Percentiles rank a stretch among this genome's conserved stretches.
phyloP scores from a whole-genome alignment of 2,113 vertebrate genomes.

The Anthoscopus minutus region DNA sequence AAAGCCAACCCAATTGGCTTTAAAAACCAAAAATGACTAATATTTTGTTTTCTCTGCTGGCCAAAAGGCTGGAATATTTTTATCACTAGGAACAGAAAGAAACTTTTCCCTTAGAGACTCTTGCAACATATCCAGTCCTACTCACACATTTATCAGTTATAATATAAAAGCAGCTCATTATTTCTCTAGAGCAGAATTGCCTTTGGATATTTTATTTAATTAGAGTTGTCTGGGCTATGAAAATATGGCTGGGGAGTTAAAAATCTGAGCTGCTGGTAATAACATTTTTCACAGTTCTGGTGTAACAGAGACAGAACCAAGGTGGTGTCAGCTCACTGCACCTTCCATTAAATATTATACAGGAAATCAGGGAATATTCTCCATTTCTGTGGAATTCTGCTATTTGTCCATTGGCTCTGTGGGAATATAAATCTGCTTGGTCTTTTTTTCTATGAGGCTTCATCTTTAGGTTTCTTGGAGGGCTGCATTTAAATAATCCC shows the following conservation, averaged over 20 bases:
- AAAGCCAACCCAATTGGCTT: not conserved
- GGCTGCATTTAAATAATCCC: not conserved
- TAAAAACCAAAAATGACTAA: not conserved
- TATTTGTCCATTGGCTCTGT: not conserved
- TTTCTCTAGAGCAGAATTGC: not conserved
- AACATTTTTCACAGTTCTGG: not conserved
- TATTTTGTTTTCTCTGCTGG: slow-evolving; percentile 28
- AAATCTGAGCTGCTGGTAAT: not conserved
- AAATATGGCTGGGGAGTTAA: not conserved
- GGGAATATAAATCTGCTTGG: not conserved
- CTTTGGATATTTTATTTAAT: not conserved
- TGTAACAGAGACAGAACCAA: not conserved
- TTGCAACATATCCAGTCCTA: not conserved
- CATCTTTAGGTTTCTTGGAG: not conserved
- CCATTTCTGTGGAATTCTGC: not conserved
- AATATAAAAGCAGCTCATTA: not conserved
- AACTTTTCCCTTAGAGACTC: not conserved
- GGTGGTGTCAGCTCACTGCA: not conserved
- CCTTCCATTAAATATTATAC: not conserved
- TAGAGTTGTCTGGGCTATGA: not conserved
- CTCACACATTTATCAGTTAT: not conserved
- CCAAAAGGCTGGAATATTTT: slow-evolving; percentile 51
- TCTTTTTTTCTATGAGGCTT: not conserved
- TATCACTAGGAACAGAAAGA: slow-evolving; percentile 12
- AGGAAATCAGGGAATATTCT: not conserved